Conservation (phyloP, 2,888 invertebrate species). For the Pristionchus mayeri region DNA sequence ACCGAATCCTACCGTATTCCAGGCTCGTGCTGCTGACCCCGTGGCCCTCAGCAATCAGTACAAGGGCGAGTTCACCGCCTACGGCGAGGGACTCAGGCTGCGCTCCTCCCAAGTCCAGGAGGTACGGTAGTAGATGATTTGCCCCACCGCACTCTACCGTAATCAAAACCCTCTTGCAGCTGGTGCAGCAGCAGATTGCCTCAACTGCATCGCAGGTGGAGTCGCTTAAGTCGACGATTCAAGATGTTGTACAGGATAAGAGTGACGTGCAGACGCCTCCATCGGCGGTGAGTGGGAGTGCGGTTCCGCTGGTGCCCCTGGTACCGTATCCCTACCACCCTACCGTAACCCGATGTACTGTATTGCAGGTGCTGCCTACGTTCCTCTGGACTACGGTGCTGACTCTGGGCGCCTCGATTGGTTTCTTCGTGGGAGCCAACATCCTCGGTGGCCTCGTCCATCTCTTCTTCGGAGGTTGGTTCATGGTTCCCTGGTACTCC, state of each 20-base stretch:
- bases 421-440: slow-evolving; percentile 55
- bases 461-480: slow-evolving; percentile 57
- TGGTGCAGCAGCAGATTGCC: slow-evolving; percentile 33
- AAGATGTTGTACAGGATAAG: slow-evolving; percentile 16
- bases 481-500: not conserved
- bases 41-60: slow-evolving; percentile 57
- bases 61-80: slow-evolving; percentile 49
- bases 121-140: too few species aligned
- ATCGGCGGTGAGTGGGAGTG: slow-evolving; percentile 12
- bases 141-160: too few species aligned
- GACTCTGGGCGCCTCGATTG: slow-evolving; percentile 54
- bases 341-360: too few species aligned
- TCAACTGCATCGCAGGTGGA: slow-evolving; percentile 1
- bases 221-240: slow-evolving; percentile 29
- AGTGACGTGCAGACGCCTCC: slow-evolving; percentile 37
- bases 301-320: too few species aligned
- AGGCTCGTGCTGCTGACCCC: too few species aligned
- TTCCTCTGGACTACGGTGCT: slow-evolving; percentile 64
- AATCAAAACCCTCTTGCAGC: not conserved
- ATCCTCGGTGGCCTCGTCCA: slow-evolving; percentile 63
- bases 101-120: not conserved
- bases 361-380: slow-evolving; percentile 56
- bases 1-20: too few species aligned
- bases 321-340: not conserved
- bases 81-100: not conserved